These are phyloP conservation scores for Andrena flavipes DNA, from an alignment of 2,888 invertebrate genomes.

Conservation along the genomic window DNA sequence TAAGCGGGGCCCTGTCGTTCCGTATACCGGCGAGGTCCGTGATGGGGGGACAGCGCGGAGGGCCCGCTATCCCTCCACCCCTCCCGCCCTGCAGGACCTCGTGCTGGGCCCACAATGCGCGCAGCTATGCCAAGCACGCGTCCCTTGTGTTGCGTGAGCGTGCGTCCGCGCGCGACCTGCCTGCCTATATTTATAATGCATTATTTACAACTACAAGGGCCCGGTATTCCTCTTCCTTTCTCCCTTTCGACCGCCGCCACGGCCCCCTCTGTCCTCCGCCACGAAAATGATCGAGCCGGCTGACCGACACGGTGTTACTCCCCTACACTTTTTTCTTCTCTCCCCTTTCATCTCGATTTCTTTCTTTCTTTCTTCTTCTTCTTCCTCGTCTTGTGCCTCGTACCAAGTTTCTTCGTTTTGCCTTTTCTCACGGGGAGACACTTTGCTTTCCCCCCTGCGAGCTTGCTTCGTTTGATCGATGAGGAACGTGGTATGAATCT, in stretches of 20 bases:
- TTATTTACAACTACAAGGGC: conserved; percentile 82
- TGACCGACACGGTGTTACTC: neutral
- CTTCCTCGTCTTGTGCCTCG: no score
- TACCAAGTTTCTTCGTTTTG: no score
- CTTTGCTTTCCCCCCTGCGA: no score
- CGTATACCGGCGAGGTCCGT: conserved; percentile 64
- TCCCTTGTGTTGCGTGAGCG: conserved; percentile 79
- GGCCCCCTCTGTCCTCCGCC: neutral
- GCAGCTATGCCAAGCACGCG: conserved; percentile 84
- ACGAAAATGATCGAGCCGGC: conserved; percentile 25
- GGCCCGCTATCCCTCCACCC: neutral
- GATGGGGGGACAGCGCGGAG: conserved; percentile 55
- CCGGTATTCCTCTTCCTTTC: conserved; percentile 54
- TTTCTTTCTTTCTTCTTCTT: neutral
- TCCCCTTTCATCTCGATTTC: neutral
- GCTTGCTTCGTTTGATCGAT: no score
- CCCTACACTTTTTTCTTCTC: neutral
- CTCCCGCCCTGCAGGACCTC: conserved; percentile 70
- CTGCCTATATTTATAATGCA: conserved; percentile 84
- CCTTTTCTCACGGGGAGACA: no score
- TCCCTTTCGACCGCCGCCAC: conserved; percentile 31
- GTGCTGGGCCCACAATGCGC: conserved; percentile 81
- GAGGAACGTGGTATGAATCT: no score
- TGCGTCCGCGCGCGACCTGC: conserved; percentile 71
- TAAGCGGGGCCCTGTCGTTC: conserved; percentile 77